A percentile compares a stretch with the other conserved stretches of the same genome.
phyloP scores from a whole-genome alignment of 2,113 vertebrate species.

The Pachyramphus minor region DNA sequence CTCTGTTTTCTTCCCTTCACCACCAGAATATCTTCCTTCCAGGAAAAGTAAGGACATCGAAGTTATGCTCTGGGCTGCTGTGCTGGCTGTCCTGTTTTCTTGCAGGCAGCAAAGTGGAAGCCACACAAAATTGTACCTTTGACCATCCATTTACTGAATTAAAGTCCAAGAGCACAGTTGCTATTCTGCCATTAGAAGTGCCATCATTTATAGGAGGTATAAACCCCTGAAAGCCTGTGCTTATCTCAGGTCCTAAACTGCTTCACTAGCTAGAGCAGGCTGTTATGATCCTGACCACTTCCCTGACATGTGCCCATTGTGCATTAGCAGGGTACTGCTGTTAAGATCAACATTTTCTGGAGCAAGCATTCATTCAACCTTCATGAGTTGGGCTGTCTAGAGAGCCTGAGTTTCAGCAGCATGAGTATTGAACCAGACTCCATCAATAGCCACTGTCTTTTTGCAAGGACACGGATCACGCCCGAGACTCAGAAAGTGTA shows the following conservation, averaged over 20 bases:
- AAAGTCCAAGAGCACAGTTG: not conserved
- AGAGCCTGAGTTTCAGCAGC: not conserved
- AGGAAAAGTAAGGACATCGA: not conserved
- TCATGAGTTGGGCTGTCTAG: not conserved
- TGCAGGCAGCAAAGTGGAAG: not conserved
- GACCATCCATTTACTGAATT: not conserved
- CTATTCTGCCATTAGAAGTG: not conserved
- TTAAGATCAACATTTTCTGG: not conserved
- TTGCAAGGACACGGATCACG: not conserved
- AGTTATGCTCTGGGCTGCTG: not conserved
- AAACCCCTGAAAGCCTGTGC: not conserved
- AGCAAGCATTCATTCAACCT: not conserved
- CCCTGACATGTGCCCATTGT: not conserved
- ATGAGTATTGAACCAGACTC: not conserved
- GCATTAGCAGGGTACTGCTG: not conserved
- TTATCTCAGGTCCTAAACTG: not conserved
- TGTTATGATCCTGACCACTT: not conserved
- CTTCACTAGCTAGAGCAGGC: not conserved
- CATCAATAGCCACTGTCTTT: not conserved
- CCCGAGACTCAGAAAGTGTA: not conserved
- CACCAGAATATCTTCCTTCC: not conserved
- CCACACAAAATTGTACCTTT: not conserved
- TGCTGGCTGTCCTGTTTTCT: not conserved
- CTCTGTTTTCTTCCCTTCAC: not conserved
- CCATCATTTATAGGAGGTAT: rapidly evolving